These are phyloP conservation scores for Euglossa dilemma DNA, from an alignment of 1,140 invertebrate species.

Conservation along the genomic window DNA sequence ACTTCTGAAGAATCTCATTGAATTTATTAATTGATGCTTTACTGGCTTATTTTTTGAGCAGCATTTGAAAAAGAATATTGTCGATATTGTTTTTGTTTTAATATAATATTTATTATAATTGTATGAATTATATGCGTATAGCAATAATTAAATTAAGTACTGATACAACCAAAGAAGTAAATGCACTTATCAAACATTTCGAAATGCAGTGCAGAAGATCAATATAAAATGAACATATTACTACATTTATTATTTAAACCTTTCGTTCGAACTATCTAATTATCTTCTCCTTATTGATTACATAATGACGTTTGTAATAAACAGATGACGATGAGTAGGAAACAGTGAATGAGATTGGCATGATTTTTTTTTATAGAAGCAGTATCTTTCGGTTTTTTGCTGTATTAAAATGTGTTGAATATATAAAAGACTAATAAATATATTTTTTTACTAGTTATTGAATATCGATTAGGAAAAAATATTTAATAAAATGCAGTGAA, in stretches of 20 bases:
- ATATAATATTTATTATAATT: conserved; percentile 63
- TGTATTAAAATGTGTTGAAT: conserved; percentile 55
- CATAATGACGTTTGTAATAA: conserved; percentile 46
- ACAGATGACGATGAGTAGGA: conserved; percentile 8
- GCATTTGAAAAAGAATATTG: conserved; percentile 49
- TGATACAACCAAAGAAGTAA: conserved; percentile 73
- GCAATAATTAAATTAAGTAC: conserved; percentile 73
- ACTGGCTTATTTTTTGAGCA: conserved; percentile 30
- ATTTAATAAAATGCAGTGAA: conserved; percentile 38
- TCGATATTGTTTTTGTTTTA: conserved; percentile 50
- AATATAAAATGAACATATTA: conserved; percentile 41
- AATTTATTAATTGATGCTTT: conserved; percentile 36
- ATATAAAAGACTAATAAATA: conserved; percentile 62
- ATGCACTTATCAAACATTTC: conserved; percentile 57
- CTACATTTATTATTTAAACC: conserved; percentile 52
- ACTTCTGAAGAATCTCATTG: conserved; percentile 34
- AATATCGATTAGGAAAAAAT: conserved; percentile 37
- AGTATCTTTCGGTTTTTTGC: conserved; percentile 60
- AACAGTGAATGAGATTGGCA: conserved; percentile 34
- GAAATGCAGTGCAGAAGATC: conserved; percentile 37
- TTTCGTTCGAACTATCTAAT: conserved; percentile 23
- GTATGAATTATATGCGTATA: conserved; percentile 59
- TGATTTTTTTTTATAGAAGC: conserved; percentile 44
- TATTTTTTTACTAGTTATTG: conserved; percentile 76
- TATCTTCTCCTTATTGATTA: conserved; percentile 25